phyloP scores from a whole-genome alignment of 1,140 invertebrate species.

The Lysiphlebus fabarum region DNA sequence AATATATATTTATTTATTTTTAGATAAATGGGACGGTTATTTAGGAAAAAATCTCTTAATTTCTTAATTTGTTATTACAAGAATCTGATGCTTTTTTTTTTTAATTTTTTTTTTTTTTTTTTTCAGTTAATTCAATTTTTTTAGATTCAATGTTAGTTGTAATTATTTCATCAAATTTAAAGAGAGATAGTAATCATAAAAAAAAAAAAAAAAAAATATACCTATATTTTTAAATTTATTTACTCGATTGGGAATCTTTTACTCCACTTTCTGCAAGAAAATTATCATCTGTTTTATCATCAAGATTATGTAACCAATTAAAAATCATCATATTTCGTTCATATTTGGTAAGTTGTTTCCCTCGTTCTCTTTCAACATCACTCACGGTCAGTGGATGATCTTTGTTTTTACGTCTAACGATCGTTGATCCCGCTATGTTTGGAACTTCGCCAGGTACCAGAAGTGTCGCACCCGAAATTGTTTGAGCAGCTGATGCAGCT shows the following conservation, averaged over 20 bases:
- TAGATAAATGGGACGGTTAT: no score
- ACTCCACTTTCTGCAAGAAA: conserved; percentile 43
- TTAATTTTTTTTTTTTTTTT: no score
- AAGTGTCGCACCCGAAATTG: conserved; percentile 51
- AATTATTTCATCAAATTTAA: no score
- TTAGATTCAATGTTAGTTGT: no score
- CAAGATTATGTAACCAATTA: conserved; percentile 84
- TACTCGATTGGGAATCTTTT: not conserved
- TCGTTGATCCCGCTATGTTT: conserved; percentile 29
- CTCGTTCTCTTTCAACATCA: conserved; percentile 77
- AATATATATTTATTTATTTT: no score
- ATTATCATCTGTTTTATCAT: conserved; percentile 63
- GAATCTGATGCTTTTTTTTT: no score
- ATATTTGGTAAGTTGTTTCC: conserved; percentile 80
- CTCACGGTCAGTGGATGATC: conserved; percentile 67
- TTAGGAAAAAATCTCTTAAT: no score
- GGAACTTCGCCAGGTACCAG: conserved; percentile 56
- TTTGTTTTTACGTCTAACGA: conserved; percentile 41
- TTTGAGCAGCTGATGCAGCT: conserved; percentile 52
- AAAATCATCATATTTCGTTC: conserved; percentile 91
- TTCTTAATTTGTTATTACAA: no score
- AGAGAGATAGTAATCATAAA: no score
- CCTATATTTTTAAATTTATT: no score
- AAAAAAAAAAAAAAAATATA: no score
- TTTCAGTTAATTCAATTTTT: no score